Evolutionary conservation across 2,888 invertebrate species (phyloP), one percentile per base, ranked within the genome.

Genomic region (Andrena camellia): DNA sequence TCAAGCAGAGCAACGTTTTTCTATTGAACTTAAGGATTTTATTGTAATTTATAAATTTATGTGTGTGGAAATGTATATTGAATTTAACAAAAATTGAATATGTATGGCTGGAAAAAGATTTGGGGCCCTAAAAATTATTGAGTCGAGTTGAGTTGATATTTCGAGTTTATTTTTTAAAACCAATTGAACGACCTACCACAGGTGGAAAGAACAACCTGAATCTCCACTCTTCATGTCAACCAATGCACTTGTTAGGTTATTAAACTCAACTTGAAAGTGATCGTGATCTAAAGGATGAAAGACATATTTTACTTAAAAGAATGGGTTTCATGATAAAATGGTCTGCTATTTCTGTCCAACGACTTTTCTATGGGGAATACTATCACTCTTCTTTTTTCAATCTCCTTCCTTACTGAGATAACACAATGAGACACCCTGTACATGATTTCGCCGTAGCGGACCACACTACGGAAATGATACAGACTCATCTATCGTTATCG

Each of bases 401-500:
- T 23, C 29, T 71, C 29, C 10, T 6, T 17, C 29, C 26, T 29
- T 17, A 33, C 4, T 6, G 26, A 35, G 8, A 4, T 17, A 13
- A 10, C n/a, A 20, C 8, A 35, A 35, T 54, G 13, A 23, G 42
- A 50, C 62, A 33, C 23, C 17, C 31, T 20, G 7, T 10, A 2
- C 26, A 29, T n/a, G 23, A 72, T 78, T 42, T 23, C 42, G 26
- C 31, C 10, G 33, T 23, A 72, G 17, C 29, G 52, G 31, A 6
- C 13, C 57, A 8, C n/a, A 20, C 5, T 31, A 29, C 72, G 78
- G 81, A 81, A 81, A 57, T 52, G 48, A 35, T 4, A 52, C 20
- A 52, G 59, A 29, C 23, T 75, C 67, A 63, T 79, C 63, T 79
- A 57, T 63, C 59, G 31, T 42, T 75, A 67, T 71, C 75, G 20